Base-by-base conservation (phyloP, 2,113 vertebrate species). In the Erythrocercus mccallii region DNA sequence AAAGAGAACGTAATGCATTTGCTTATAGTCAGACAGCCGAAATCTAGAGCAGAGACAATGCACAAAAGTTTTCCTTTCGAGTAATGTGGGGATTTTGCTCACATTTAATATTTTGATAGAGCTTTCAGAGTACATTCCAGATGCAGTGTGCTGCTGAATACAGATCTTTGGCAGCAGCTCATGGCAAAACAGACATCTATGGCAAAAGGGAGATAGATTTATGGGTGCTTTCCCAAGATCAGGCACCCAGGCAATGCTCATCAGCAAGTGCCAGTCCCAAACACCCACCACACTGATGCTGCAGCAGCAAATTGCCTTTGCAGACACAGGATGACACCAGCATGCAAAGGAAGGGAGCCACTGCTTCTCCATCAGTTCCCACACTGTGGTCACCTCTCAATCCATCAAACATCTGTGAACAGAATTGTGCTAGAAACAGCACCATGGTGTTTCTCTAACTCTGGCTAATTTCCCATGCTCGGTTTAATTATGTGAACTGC, bases 401-500 rank as follows among this genome's bases (percentile, higher is more conserved):
- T 53, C 82, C 79, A 57, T 64, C 88, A 80, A 65, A 66, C n/a
- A 93, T 88, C 83, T 86, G 86, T 35, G 37, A 89, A 78, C 27
- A 91, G 69, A 88, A 86, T 31, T 3, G 22, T 81, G 86, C 44
- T 70, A 91, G 62, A 74, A 91, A 44, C 5, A 47, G 56, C 45
- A 78, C 51, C 44, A 24, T 1, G 0, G 48, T 48, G 48, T 31
- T 81, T 21, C 56, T 64, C 14, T 77, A 62, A 86, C 30, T 69
- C 68, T 81, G 72, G 72, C 24, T 60, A 86, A 94, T 94, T 95
- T 82, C 72, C 86, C 21, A 1, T 30, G 65, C 57, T 84, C 69
- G 1, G 57, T 74, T 94, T 86, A 95, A 95, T 92, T 94, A 86
- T 17, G 78, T 27, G 48, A 94, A 91, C 69, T 62, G 61, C 61